Percentiles rank a stretch among this genome's conserved stretches.
phyloP scores from a whole-genome alignment of 2,888 invertebrate species.

The Acrobasis suavella region DNA sequence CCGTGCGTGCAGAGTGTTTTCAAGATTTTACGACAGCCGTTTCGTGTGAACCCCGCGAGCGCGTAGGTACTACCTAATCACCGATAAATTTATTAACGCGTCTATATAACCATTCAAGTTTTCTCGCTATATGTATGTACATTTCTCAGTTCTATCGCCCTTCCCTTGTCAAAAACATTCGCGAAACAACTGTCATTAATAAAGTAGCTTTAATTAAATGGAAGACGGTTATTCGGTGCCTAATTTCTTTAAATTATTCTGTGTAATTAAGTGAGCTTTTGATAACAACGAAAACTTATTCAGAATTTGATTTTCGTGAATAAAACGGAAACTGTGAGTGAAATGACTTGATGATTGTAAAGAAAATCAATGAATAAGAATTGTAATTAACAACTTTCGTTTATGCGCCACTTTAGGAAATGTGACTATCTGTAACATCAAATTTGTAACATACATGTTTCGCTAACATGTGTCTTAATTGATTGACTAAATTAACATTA shows the following conservation, averaged over 20 bases:
- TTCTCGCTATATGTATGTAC: slow-evolving; percentile 39
- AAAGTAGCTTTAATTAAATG: slow-evolving; percentile 31
- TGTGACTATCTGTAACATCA: too few species aligned
- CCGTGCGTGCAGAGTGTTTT: slow-evolving; percentile 43
- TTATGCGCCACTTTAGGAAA: too few species aligned
- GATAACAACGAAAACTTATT: slow-evolving; percentile 15
- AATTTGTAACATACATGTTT: too few species aligned
- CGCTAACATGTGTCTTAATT: too few species aligned
- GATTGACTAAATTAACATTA: too few species aligned
- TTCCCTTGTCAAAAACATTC: slow-evolving; percentile 35
- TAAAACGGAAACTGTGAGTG: background rate
- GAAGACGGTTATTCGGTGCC: slow-evolving; percentile 18
- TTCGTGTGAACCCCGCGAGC: slow-evolving; percentile 47
- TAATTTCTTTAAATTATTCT: slow-evolving; percentile 22
- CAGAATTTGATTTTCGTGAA: slow-evolving; percentile 12
- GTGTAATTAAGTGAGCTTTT: slow-evolving; percentile 18
- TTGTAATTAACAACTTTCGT: too few species aligned
- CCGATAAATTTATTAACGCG: slow-evolving; percentile 52
- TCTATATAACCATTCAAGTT: slow-evolving; percentile 48
- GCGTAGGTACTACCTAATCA: slow-evolving; percentile 48
- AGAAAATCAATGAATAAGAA: background rate
- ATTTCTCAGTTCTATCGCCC: slow-evolving; percentile 36
- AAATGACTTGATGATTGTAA: background rate
- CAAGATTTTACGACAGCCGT: slow-evolving; percentile 53
- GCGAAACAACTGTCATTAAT: slow-evolving; percentile 43